A percentile compares a stretch with the other conserved stretches of the same genome.
phyloP scores from a whole-genome alignment of 92 coral and sea anemone genomes.

The Metridium senile region DNA sequence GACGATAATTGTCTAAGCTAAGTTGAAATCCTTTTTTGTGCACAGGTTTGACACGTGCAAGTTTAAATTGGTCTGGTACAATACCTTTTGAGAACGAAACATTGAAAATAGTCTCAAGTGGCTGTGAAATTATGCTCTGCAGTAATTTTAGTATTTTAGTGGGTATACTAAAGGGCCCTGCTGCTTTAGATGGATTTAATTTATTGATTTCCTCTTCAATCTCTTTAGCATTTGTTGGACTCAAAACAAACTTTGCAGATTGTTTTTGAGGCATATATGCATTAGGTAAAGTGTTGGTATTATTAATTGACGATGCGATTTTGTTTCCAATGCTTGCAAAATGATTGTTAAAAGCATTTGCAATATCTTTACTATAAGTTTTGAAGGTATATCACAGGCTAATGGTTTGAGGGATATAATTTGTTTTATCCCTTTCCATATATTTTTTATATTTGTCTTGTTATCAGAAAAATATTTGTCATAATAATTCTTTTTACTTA shows the following conservation, averaged over 20 bases:
- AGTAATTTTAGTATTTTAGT: constrained; percentile 12
- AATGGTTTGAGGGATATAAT: constrained; percentile 3
- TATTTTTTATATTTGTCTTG: constrained; percentile 6
- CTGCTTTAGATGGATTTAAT: not conserved
- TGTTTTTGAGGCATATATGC: not conserved
- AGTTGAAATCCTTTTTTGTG: constrained; percentile 12
- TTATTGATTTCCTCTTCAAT: not conserved
- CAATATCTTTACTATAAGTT: constrained; percentile 6
- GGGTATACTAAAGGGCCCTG: constrained; percentile 6
- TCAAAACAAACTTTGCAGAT: not conserved
- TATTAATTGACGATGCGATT: constrained; percentile 4
- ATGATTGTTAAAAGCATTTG: constrained; percentile 16
- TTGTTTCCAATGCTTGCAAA: constrained; percentile 6
- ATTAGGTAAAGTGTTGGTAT: not conserved
- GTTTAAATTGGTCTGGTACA: constrained; percentile 12
- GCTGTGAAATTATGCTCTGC: not conserved
- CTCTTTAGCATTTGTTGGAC: constrained; percentile 13
- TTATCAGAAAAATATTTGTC: constrained; percentile 16
- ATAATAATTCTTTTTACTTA: constrained; percentile 7
- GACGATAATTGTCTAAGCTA: no score
- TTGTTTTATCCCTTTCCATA: constrained; percentile 23
- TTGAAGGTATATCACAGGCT: not conserved
- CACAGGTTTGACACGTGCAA: not conserved
- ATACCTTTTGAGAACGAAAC: not conserved
- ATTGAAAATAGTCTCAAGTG: constrained; percentile 14